Base-by-base conservation (phyloP, 2,888 invertebrate genomes). In the Lithophane leautieri region DNA sequence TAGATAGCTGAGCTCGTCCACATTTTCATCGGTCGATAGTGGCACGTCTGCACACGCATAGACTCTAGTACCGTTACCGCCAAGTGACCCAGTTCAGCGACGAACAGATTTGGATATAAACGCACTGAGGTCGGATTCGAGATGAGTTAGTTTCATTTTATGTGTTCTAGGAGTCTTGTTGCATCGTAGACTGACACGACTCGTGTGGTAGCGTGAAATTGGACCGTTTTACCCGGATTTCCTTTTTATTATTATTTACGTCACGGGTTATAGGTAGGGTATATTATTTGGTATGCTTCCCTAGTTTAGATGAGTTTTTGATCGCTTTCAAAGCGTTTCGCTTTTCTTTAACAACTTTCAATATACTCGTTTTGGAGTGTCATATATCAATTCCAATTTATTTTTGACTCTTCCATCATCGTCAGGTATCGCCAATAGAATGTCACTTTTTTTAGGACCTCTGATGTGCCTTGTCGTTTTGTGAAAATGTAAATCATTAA, bases 31-130 rank as follows among this genome's bases (percentile, higher is more conserved):
- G 50, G 16, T 34, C 22, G 28, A 9, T 11, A 4, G 40, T 50
- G 0, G 56, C 77, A 34, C 56, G 78, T 63, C 70, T 78, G 16
- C 28, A 70, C 42, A 25, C 6, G 8, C 61, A 69, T 40, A 28
- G 4, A 7, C 25, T 28, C 40, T 28, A 25, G 47, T 14, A 34
- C 12, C 8, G 56, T 70, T 71, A 70, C 44, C 34, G 52, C 54
- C 54, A 54, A 79, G 70, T 83, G 83, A 83, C 82, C 82, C 28
- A 83, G 65, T 83, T 83, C 40, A 34, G 44, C 16, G n/a, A n/a
- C 60, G 34, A 52, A 50, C 62, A 66, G 75, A 76, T 79, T 79
- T 63, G 58, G 58, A 58, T 40, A 65, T 81, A 58, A 76, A 81
- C 70, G 58, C 81, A 79, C 74, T 54, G 47, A 65, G 47, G 40